A percentile compares a stretch with the other conserved stretches of the same genome.
These are phyloP conservation scores for Neodiprion lecontei DNA, from an alignment of 1,140 invertebrate species.

Conservation along the genomic window DNA sequence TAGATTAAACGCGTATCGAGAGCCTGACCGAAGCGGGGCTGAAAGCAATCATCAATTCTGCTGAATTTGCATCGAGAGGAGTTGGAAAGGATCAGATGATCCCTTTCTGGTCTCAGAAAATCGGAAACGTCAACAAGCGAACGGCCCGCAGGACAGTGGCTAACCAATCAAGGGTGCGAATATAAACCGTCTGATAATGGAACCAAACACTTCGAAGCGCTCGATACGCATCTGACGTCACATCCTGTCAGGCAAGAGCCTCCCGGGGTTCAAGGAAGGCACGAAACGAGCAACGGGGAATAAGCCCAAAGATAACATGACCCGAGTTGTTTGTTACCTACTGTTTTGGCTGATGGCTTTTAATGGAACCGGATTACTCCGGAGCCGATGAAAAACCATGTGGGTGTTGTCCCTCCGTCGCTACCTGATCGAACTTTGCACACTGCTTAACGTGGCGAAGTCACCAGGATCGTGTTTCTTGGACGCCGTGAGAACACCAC, in stretches of 20 bases:
- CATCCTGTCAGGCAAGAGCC: conserved; percentile 28
- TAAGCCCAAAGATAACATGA: conserved; percentile 43
- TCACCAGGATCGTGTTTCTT: too few species aligned
- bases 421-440: too few species aligned
- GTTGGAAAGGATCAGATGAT: neutral
- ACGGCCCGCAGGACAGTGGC: neutral
- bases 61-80: neutral
- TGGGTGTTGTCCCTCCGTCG: neutral
- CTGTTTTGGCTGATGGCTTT: conserved; percentile 9
- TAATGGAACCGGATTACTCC: neutral
- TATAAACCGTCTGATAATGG: conserved; percentile 50
- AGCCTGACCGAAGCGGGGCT: too few species aligned
- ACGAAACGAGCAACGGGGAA: conserved; percentile 30
- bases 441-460: too few species aligned
- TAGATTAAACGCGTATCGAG: too few species aligned
- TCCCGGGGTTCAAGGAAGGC: conserved; percentile 19
- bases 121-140: neutral
- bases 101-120: neutral
- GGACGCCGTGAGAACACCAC: too few species aligned
- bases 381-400: neutral
- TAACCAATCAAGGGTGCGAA: conserved; percentile 45
- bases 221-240: conserved; percentile 29
- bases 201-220: conserved; percentile 32
- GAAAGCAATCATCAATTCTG: too few species aligned
- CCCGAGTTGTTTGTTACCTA: conserved; percentile 35